A percentile compares a stretch with the other conserved stretches of the same genome.
Evolutionary conservation across 2,797 vertebrate genomes (phyloP).

Genomic region (Syndactyla subalaris): DNA sequence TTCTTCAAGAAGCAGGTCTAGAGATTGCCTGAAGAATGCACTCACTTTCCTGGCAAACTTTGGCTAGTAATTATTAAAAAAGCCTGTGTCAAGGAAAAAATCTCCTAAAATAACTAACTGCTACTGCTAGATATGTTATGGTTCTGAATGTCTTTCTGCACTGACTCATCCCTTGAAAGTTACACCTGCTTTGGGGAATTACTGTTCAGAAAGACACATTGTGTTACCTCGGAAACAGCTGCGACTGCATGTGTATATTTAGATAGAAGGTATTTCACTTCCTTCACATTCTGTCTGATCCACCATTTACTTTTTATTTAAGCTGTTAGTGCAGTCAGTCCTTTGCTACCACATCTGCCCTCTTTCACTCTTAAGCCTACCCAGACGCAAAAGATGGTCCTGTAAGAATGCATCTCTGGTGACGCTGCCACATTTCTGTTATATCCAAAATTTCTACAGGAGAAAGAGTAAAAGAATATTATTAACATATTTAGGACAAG

Average conservation of each 20-base stretch:
- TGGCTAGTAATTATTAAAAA: conserved; percentile 18
- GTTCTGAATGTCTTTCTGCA: background rate
- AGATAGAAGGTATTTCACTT: conserved; percentile 43
- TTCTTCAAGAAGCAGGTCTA: background rate
- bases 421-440: background rate
- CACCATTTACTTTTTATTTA: conserved; percentile 44
- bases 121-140: background rate
- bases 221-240: conserved; percentile 63
- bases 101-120: conserved; percentile 14
- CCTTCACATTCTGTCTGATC: conserved; percentile 27
- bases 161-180: conserved; percentile 41
- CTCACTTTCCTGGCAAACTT: background rate
- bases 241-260: conserved; percentile 35
- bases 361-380: background rate
- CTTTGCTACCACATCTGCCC: background rate
- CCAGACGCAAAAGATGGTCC: background rate
- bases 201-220: conserved; percentile 19
- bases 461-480: background rate
- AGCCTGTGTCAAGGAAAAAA: background rate
- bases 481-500: background rate
- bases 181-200: conserved; percentile 55
- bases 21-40: background rate
- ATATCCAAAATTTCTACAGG: background rate
- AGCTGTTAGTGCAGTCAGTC: conserved; percentile 2
- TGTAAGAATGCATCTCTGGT: background rate